These are phyloP conservation scores for Gymnocephalus cernua DNA, from an alignment of 2,113 vertebrate species.

Conservation along the genomic window DNA sequence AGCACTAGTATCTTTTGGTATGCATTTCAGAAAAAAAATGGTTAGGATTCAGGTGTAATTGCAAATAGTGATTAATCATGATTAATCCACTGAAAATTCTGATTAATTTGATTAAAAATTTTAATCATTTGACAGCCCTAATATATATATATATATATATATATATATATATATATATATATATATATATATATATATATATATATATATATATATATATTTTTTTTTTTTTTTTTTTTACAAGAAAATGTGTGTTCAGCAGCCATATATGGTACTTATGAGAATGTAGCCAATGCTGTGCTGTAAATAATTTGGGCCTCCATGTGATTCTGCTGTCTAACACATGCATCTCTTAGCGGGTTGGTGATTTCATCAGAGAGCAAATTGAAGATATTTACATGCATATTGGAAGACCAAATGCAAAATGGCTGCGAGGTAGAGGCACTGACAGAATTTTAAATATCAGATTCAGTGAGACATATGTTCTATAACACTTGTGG, in stretches of 20 bases:
- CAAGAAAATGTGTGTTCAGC: background rate
- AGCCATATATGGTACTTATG: background rate
- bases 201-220: too few species aligned
- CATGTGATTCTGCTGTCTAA: background rate
- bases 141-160: too few species aligned
- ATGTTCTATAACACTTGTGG: background rate
- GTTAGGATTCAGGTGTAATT: too few species aligned
- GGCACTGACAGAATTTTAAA: slow-evolving; percentile 20
- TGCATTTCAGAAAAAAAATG: too few species aligned
- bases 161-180: too few species aligned
- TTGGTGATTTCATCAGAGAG: slow-evolving; percentile 1
- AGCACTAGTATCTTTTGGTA: too few species aligned
- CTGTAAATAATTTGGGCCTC: slow-evolving; percentile 13
- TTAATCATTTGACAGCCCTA: too few species aligned
- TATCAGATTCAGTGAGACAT: background rate
- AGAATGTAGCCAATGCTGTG: background rate
- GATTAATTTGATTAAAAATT: too few species aligned
- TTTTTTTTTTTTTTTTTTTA: too few species aligned
- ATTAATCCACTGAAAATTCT: too few species aligned
- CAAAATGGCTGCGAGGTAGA: slow-evolving; percentile 3
- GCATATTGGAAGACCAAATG: slow-evolving; percentile 5
- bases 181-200: too few species aligned
- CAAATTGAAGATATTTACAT: slow-evolving; percentile 22
- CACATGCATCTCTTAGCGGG: background rate
- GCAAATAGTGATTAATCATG: too few species aligned